A percentile compares a stretch with the other conserved stretches of the same genome.
Evolutionary conservation across 2,113 vertebrate genomes (phyloP).

Genomic region (Sylvia atricapilla): DNA sequence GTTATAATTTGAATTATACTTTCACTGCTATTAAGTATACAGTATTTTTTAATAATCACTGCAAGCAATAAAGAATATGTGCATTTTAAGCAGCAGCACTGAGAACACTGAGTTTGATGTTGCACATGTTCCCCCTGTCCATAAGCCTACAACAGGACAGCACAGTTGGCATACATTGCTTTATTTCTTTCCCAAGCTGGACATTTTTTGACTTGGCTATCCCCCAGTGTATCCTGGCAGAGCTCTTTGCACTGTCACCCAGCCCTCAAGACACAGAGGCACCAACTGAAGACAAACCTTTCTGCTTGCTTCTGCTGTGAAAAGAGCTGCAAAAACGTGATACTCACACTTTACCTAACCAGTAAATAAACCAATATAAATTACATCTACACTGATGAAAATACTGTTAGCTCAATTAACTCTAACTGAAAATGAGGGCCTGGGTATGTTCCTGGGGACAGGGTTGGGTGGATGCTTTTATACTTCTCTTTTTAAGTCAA

Average conservation of each 20-base stretch:
- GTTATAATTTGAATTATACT: neutral
- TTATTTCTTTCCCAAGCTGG: neutral
- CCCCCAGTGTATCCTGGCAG: neutral
- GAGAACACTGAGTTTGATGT: neutral
- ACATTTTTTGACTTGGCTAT: neutral
- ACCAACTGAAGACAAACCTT: neutral
- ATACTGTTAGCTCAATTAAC: neutral
- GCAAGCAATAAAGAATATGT: neutral
- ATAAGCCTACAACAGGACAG: neutral
- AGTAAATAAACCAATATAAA: neutral
- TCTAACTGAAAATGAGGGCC: neutral
- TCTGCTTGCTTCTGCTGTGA: neutral
- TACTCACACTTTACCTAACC: neutral
- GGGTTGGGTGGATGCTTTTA: neutral
- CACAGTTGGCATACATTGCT: neutral
- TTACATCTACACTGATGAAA: neutral
- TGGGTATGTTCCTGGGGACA: accelerated
- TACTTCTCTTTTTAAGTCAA: neutral
- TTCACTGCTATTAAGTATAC: neutral
- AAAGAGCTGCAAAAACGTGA: neutral
- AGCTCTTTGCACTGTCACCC: neutral
- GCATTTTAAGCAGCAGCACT: neutral
- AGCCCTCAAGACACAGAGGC: neutral
- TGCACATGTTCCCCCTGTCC: too few relatives aligned
- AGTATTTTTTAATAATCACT: neutral